A percentile compares a stretch with the other conserved stretches of the same genome.
phyloP scores from a whole-genome alignment of 2,113 vertebrate genomes.

The Bambusicola thoracicus region DNA sequence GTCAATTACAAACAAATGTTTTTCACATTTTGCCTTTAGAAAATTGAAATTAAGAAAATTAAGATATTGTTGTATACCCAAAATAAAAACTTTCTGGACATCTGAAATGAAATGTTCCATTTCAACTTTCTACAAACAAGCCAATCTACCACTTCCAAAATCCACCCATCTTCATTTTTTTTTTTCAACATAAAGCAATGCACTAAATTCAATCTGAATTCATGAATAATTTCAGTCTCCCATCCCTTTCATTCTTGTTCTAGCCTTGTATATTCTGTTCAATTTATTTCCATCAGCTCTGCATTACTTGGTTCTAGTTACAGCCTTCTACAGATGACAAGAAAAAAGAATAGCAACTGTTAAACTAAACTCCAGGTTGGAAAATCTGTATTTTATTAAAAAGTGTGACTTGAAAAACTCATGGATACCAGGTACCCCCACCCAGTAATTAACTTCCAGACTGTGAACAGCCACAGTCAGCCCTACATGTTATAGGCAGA shows the following conservation, averaged over 20 bases:
- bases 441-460: not conserved
- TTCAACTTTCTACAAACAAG: not conserved
- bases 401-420: not conserved
- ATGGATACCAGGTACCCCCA: not conserved
- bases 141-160: not conserved
- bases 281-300: not conserved
- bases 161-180: not conserved
- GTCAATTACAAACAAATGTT: not conserved
- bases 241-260: not conserved
- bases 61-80: not conserved
- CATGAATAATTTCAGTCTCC: not conserved
- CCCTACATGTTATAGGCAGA: not conserved
- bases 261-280: not conserved
- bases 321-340: not conserved
- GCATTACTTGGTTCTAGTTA: not conserved
- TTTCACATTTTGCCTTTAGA: not conserved
- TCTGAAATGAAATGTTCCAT: not conserved
- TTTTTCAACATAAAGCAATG: not conserved
- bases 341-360: rapidly evolving
- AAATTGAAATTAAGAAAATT: not conserved
- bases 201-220: not conserved
- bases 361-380: not conserved
- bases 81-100: not conserved
- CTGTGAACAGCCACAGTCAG: not conserved
- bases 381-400: not conserved